phyloP scores from a whole-genome alignment of 2,888 invertebrate genomes.

The Leucophenga montana region DNA sequence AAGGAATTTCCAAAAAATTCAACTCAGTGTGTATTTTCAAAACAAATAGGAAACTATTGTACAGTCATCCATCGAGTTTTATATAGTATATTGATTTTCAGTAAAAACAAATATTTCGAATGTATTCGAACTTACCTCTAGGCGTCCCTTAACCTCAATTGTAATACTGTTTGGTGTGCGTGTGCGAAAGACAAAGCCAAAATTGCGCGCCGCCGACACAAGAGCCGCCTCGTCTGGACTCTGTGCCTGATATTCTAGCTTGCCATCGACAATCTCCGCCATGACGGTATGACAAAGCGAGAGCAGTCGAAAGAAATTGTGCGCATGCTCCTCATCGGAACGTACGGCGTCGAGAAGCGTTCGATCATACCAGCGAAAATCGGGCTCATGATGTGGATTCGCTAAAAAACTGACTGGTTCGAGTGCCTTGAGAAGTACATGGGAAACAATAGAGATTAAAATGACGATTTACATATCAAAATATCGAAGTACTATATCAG shows the following conservation, averaged over 20 bases:
- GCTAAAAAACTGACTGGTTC: slow-evolving; percentile 93
- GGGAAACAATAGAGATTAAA: too few species aligned
- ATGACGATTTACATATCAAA: too few species aligned
- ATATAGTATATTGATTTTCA: too few species aligned
- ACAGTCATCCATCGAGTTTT: too few species aligned
- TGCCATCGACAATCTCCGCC: slow-evolving; percentile 92
- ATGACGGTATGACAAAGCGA: slow-evolving; percentile 99
- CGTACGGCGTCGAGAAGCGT: slow-evolving; percentile 87
- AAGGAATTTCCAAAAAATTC: too few species aligned
- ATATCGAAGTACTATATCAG: too few species aligned
- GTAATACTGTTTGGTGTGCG: slow-evolving; percentile 93
- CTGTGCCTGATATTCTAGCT: slow-evolving; percentile 83
- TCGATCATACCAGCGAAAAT: slow-evolving; percentile 95
- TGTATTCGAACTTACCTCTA: slow-evolving; percentile 75
- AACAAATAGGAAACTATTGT: too few species aligned
- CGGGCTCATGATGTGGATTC: slow-evolving; percentile 92
- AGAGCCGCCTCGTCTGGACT: slow-evolving; percentile 98
- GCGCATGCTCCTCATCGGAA: slow-evolving; percentile 82
- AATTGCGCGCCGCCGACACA: slow-evolving; percentile 97
- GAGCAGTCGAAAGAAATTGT: slow-evolving; percentile 91
- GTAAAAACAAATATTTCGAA: too few species aligned
- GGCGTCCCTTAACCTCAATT: slow-evolving; percentile 88
- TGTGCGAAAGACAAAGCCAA: slow-evolving; percentile 98
- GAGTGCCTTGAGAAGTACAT: slow-evolving; percentile 76
- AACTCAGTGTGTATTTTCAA: too few species aligned